phyloP scores from a whole-genome alignment of 1,140 invertebrate species.

The Drosophila nigromelanica region DNA sequence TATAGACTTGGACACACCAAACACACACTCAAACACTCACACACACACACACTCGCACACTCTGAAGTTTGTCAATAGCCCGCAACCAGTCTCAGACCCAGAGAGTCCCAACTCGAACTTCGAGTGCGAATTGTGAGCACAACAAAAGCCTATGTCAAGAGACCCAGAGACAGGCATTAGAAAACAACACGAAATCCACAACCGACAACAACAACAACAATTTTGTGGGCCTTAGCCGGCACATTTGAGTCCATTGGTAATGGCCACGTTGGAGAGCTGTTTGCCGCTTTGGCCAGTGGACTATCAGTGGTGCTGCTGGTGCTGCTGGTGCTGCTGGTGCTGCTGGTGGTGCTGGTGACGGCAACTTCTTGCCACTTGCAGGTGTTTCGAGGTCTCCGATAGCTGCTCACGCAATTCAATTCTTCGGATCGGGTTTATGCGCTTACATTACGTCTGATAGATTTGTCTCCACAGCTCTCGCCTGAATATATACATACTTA shows the following conservation, averaged over 20 bases:
- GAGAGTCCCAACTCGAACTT: conserved; percentile 29
- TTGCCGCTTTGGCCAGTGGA: conserved; percentile 31
- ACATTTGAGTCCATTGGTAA: conserved; percentile 22
- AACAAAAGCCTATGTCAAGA: conserved; percentile 28
- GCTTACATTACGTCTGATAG: conserved; percentile 9
- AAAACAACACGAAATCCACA: conserved; percentile 57
- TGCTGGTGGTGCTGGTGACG: conserved; percentile 12
- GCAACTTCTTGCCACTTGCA: conserved; percentile 26
- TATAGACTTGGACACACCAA: conserved; percentile 35
- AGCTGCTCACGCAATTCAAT: conserved; percentile 35
- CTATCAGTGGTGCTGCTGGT: conserved; percentile 22
- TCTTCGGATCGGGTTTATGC: conserved; percentile 26
- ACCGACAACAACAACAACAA: conserved; percentile 8
- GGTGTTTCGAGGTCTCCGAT: conserved; percentile 48
- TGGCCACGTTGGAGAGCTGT: conserved; percentile 15
- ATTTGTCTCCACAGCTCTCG: conserved; percentile 9
- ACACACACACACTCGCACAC: conserved; percentile 16
- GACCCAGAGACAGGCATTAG: conserved; percentile 37
- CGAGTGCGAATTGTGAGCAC: conserved; percentile 24
- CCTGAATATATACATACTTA: background rate
- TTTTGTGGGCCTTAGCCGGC: conserved; percentile 41
- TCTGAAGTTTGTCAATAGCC: conserved; percentile 42
- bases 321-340: conserved; percentile 14
- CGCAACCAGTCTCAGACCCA: conserved; percentile 46
- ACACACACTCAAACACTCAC: conserved; percentile 14